phyloP scores from a whole-genome alignment of 2,113 vertebrate genomes.

The Platysteira castanea region DNA sequence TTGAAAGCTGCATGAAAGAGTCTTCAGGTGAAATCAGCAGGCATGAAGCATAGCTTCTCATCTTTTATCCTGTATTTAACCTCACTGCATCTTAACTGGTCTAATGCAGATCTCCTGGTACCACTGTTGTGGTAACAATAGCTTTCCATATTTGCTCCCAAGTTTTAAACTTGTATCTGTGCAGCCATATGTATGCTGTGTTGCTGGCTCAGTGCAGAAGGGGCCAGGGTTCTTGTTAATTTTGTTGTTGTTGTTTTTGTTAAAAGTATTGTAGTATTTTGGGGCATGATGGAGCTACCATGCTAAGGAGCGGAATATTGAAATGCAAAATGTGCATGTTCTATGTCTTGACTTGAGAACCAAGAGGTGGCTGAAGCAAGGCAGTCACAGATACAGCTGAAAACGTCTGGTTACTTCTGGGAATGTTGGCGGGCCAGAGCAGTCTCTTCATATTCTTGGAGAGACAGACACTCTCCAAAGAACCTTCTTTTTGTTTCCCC shows the following conservation, averaged over 20 bases:
- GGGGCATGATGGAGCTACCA: not conserved
- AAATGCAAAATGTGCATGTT: not conserved
- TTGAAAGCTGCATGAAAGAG: not conserved
- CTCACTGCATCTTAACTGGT: not conserved
- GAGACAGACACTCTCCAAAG: not conserved
- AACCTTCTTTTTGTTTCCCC: not conserved
- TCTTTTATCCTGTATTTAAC: not conserved
- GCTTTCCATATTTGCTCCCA: not conserved
- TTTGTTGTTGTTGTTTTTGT: not conserved
- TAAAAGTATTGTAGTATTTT: not conserved
- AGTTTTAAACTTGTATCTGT: not conserved
- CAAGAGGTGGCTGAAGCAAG: not conserved
- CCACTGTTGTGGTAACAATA: not conserved
- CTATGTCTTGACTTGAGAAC: not conserved
- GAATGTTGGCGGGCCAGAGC: not conserved
- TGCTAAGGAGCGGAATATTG: not conserved
- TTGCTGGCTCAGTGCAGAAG: not conserved
- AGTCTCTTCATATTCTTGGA: not conserved
- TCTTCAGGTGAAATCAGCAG: not conserved
- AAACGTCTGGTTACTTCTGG: not conserved
- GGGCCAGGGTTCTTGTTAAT: not conserved
- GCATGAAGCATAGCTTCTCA: not conserved
- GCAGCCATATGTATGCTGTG: accelerated
- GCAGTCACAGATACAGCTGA: not conserved
- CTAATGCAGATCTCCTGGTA: not conserved